phyloP scores from a whole-genome alignment of 1,140 invertebrate genomes.

The Calliphora vicina region DNA sequence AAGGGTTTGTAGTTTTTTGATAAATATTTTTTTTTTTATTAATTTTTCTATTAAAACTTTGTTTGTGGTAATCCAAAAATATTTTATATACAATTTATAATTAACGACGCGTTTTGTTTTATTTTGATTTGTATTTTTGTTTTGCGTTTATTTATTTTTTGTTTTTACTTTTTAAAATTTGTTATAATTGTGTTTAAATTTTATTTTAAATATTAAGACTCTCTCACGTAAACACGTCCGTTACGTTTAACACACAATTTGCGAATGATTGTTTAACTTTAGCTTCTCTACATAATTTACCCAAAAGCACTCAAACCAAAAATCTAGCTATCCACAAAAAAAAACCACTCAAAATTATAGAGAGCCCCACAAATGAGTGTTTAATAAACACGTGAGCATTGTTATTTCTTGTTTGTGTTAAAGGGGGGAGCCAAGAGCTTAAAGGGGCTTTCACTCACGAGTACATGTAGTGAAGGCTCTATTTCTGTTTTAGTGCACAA shows the following conservation, averaged over 20 bases:
- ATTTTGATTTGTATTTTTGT: background rate
- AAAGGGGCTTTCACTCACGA: background rate
- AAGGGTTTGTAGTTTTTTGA: background rate
- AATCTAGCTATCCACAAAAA: too few species aligned
- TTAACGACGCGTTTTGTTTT: conserved; percentile 42
- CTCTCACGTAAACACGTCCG: conserved; percentile 50
- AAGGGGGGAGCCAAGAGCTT: background rate
- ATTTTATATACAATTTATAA: conserved; percentile 26
- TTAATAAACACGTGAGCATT: background rate
- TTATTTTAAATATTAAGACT: conserved; percentile 28
- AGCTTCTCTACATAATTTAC: background rate
- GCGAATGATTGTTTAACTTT: conserved; percentile 55
- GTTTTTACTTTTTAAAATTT: conserved; percentile 9
- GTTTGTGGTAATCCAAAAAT: background rate
- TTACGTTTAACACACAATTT: conserved; percentile 61
- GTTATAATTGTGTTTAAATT: too few species aligned
- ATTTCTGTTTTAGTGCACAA: background rate
- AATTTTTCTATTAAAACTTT: conserved; percentile 37
- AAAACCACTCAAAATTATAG: background rate
- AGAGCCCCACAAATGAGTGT: background rate
- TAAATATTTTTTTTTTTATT: background rate
- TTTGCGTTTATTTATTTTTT: conserved; percentile 45
- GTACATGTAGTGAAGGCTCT: background rate
- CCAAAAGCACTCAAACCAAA: background rate
- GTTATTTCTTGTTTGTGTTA: background rate